Base-by-base conservation (phyloP, 2,888 invertebrate genomes). In the Rhyacophila evoluta region DNA sequence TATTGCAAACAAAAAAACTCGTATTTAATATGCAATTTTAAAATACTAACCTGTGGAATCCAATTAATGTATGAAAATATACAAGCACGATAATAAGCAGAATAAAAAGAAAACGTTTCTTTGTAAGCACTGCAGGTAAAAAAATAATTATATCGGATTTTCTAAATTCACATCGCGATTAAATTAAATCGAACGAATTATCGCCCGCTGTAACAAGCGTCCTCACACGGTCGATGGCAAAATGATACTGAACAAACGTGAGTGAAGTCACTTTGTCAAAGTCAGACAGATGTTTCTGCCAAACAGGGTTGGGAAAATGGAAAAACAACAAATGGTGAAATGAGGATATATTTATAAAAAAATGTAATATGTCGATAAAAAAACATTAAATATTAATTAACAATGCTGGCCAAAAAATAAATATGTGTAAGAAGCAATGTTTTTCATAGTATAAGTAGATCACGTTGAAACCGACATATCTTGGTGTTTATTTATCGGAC, bases 191-290 rank as follows among this genome's bases (percentile, higher is more conserved):
- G 55, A 55, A 1, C 55, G 10, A 55, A 19, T 19, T 8, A 12
- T 25, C 10, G 12, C 10, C 10, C 10, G 8, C 1, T n/a, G 19
- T 10, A 15, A n/a, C 12, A 55, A 8, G 19, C 55, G 8, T 19
- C 55, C 10, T 55, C 25, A 0, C 10, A 19, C 25, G 55, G 19
- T 19, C 1, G 55, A 55, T 55, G 55, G 12, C 11, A 55, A 25
- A 55, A 55, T 25, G 55, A 55, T 12, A 55, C 55, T 55, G 55
- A 33, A 33, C 29, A 33, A 33, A 33, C 6, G 6, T 33, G 6
- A 33, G 29, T 6, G 29, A 55, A 55, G 55, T 25, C 25, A 55
- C 55, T 55, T 55, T 55, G 55, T 55, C 55, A 55, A 55, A 55
- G 55, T 55, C 55, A 12, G 25, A 19, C 19, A 55, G 55, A 55